phyloP scores from a whole-genome alignment of 2,888 invertebrate genomes.

The Dynastes maya region DNA sequence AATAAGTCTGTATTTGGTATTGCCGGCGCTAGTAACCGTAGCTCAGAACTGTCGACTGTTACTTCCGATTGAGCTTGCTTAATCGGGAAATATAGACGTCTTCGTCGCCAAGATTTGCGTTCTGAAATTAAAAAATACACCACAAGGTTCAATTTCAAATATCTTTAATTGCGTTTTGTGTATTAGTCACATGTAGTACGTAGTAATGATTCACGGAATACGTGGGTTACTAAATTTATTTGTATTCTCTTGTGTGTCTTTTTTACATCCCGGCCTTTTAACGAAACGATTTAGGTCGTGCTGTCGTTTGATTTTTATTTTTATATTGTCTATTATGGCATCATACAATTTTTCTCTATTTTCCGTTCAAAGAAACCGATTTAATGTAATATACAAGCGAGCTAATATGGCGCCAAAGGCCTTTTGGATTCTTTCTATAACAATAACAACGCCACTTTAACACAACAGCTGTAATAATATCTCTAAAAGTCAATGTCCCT shows the following conservation, averaged over 20 bases:
- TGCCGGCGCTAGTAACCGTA: constrained; percentile 69
- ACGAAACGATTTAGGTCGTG: constrained; percentile 8
- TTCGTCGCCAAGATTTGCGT: constrained; percentile 60
- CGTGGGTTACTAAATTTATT: constrained; percentile 58
- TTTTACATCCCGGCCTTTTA: too few relatives aligned
- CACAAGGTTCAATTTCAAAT: too few relatives aligned
- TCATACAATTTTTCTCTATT: background rate
- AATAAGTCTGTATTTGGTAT: constrained; percentile 57
- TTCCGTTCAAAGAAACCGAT: background rate
- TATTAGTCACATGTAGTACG: constrained; percentile 31
- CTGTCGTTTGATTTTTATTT: constrained; percentile 44
- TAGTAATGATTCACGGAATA: constrained; percentile 56
- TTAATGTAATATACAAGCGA: background rate
- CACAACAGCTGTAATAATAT: constrained; percentile 19
- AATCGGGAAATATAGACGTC: constrained; percentile 62
- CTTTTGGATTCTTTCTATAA: constrained; percentile 6
- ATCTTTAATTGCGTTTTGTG: too few relatives aligned
- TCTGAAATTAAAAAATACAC: constrained; percentile 60
- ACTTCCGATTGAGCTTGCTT: constrained; percentile 51
- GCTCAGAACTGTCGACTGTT: constrained; percentile 70
- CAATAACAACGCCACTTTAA: background rate
- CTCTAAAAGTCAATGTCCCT: constrained; percentile 18
- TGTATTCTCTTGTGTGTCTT: constrained; percentile 48
- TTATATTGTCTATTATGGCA: too few relatives aligned
- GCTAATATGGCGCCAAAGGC: constrained; percentile 22